Conservation (phyloP, 2,888 invertebrate genomes). For the Athetis lepigone region DNA sequence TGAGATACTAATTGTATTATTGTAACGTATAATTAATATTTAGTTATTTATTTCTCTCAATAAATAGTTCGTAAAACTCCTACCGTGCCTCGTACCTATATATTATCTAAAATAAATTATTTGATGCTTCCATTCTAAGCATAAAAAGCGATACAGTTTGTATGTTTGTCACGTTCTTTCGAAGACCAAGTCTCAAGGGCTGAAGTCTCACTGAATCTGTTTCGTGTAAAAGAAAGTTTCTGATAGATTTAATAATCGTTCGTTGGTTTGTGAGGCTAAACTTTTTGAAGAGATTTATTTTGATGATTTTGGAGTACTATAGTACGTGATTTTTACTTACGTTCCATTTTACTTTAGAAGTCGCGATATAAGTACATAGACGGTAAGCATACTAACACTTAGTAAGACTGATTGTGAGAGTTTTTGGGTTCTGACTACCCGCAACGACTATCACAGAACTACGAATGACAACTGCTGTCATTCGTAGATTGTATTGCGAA, state of each 20-base stretch:
- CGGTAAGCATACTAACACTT: too few species aligned
- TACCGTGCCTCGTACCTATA: background rate
- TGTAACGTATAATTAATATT: too few species aligned
- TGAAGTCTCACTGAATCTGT: constrained; percentile 34
- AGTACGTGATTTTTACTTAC: background rate
- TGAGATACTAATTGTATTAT: too few species aligned
- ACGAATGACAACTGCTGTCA: too few species aligned
- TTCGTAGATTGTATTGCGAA: too few species aligned
- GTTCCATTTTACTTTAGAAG: background rate
- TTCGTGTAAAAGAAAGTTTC: constrained; percentile 22
- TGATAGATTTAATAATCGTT: constrained; percentile 15
- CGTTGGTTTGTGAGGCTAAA: constrained; percentile 12
- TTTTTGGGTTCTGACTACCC: too few species aligned
- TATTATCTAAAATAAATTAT: constrained; percentile 11
- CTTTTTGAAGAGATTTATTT: constrained; percentile 27
- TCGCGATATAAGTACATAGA: too few species aligned
- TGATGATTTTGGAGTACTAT: constrained; percentile 1
- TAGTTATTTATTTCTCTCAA: too few species aligned
- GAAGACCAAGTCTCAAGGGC: constrained; percentile 10
- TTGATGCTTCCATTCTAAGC: constrained; percentile 22
- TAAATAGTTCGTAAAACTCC: background rate
- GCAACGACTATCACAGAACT: too few species aligned
- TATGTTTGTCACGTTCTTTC: constrained; percentile 43
- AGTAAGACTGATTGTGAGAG: too few species aligned
- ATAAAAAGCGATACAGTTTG: constrained; percentile 11